Conservation (phyloP, 2,888 invertebrate genomes). For the Drosophila conformis region DNA sequence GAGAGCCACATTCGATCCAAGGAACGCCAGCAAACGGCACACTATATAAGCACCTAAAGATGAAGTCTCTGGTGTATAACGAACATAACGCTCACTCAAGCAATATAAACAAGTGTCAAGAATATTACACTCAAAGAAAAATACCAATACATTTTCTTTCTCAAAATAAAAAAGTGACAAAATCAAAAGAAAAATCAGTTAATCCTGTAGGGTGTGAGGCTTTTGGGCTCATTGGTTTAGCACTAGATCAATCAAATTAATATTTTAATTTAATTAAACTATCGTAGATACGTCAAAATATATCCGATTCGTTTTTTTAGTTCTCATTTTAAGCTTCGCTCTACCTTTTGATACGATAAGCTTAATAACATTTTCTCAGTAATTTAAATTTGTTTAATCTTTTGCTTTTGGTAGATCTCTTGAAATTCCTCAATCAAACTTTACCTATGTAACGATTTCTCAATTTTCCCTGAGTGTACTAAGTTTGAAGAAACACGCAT, state of each 20-base stretch:
- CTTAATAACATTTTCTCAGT: neutral
- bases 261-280: neutral
- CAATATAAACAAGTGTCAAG: constrained; percentile 2
- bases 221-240: neutral
- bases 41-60: constrained; percentile 29
- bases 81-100: neutral
- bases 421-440: neutral
- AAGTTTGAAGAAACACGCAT: constrained; percentile 28
- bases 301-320: neutral
- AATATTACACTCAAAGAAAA: constrained; percentile 34
- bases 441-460: neutral
- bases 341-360: neutral
- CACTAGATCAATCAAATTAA: neutral
- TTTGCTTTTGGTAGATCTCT: neutral
- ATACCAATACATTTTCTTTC: neutral
- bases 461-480: constrained; percentile 30
- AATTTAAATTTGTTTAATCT: neutral
- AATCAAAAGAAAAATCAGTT: neutral
- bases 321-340: neutral
- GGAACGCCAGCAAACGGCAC: constrained; percentile 7
- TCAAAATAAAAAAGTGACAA: neutral
- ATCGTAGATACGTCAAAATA: neutral
- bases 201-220: neutral
- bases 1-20: constrained; percentile 19
- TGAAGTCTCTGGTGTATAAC: constrained; percentile 17